Conservation (phyloP, 2,797 vertebrate genomes). For the Pteropus rufus region DNA sequence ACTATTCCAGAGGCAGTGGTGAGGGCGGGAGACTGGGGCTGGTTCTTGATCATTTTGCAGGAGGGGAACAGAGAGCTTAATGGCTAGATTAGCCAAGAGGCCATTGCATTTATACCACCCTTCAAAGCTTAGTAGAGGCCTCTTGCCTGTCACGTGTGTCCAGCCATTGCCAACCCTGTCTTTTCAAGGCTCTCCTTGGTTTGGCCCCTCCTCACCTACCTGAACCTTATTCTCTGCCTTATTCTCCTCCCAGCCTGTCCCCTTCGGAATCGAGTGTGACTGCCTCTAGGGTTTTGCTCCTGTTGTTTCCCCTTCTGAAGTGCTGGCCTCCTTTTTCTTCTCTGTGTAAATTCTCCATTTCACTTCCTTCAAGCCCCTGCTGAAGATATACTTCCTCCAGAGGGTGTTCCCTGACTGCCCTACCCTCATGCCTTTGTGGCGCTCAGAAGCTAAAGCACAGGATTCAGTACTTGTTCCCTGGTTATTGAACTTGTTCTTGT, state of each 20-base stretch:
- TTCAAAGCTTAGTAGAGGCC: neutral
- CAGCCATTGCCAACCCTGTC: neutral
- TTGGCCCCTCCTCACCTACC: neutral
- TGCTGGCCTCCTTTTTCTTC: constrained; percentile 42
- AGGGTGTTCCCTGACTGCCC: constrained; percentile 58
- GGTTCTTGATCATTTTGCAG: neutral
- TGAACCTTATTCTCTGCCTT: neutral
- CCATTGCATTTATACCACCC: neutral
- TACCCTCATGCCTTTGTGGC: constrained; percentile 51
- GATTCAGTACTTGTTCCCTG: neutral
- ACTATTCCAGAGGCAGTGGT: neutral
- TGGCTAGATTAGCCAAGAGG: neutral
- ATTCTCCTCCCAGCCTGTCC: neutral
- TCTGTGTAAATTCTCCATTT: constrained; percentile 58
- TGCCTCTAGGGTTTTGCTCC: neutral
- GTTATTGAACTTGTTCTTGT: constrained; percentile 12
- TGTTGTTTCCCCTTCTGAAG: constrained; percentile 18
- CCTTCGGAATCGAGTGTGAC: neutral
- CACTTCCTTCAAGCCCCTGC: constrained; percentile 67
- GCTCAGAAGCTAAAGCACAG: neutral
- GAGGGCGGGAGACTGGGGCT: neutral
- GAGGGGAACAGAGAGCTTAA: neutral
- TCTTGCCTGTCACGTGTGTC: neutral
- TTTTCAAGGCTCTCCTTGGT: neutral
- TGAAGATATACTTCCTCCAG: constrained; percentile 67